Conservation (phyloP, 2,113 vertebrate genomes). For the Leptosomus discolor region DNA sequence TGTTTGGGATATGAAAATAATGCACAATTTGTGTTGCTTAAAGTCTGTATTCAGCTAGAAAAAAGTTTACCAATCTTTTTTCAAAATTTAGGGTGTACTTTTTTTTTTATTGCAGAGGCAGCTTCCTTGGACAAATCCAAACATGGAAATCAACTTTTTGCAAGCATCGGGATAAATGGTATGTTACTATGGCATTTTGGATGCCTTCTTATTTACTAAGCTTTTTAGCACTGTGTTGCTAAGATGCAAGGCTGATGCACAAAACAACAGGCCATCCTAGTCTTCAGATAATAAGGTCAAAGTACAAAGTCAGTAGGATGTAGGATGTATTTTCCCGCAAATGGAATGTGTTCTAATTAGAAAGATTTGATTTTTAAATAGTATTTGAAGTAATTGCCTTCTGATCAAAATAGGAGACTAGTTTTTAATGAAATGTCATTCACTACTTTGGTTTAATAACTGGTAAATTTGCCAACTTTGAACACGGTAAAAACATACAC, state of each 20-base stretch:
- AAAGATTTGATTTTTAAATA: background rate
- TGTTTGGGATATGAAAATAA: background rate
- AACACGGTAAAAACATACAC: background rate
- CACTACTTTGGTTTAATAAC: background rate
- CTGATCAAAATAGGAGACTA: background rate
- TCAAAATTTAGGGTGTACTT: background rate
- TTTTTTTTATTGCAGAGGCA: constrained; percentile 2
- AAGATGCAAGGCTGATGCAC: constrained; percentile 44
- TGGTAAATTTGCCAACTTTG: background rate
- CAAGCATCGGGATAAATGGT: background rate
- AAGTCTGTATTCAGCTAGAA: background rate
- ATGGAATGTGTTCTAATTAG: background rate
- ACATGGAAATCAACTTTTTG: constrained; percentile 37
- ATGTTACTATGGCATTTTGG: constrained; percentile 52
- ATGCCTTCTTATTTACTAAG: constrained; percentile 38
- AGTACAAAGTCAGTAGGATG: background rate
- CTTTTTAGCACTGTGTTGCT: constrained; percentile 39
- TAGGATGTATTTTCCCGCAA: background rate
- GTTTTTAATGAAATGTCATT: background rate
- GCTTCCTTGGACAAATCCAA: constrained; percentile 7
- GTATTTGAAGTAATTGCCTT: background rate
- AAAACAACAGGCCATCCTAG: background rate
- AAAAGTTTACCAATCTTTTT: background rate
- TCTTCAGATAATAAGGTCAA: constrained; percentile 7
- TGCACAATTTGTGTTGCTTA: background rate